phyloP scores from a whole-genome alignment of 2,888 invertebrate species.

The Drosophila kanekoi region DNA sequence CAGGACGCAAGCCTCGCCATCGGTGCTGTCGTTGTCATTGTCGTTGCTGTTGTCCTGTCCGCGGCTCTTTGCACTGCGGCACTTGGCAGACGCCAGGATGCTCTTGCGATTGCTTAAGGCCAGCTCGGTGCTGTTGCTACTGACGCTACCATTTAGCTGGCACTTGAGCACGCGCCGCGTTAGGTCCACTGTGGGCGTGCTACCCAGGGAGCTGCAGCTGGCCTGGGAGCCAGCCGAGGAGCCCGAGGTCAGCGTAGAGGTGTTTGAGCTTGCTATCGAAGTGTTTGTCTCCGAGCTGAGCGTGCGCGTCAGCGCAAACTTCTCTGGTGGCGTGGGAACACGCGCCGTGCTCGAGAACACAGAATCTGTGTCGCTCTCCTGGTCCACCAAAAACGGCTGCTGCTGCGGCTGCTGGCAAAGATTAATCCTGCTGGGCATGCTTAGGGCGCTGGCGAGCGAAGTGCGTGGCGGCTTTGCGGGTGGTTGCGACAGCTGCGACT shows the following conservation, averaged over 20 bases:
- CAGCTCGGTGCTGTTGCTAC: conserved; percentile 26
- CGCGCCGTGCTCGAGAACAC: conserved; percentile 93
- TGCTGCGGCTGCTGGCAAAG: conserved; percentile 45
- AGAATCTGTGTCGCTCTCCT: conserved; percentile 91
- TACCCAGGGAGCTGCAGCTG: conserved; percentile 89
- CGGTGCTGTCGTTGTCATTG: conserved; percentile 87
- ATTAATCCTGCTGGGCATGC: conserved; percentile 39
- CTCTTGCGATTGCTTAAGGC: conserved; percentile 89
- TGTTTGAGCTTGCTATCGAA: conserved; percentile 89
- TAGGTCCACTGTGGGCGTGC: conserved; percentile 88
- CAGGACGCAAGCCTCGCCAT: conserved; percentile 83
- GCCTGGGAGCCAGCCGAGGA: conserved; percentile 91
- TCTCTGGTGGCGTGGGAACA: conserved; percentile 86
- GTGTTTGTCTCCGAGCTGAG: conserved; percentile 91
- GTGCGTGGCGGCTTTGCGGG: conserved; percentile 84
- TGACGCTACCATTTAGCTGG: conserved; percentile 75
- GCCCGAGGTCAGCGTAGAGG: conserved; percentile 90
- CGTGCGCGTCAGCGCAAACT: conserved; percentile 88
- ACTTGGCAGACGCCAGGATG: conserved; percentile 94
- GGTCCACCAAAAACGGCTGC: conserved; percentile 56
- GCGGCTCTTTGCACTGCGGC: conserved; percentile 90
- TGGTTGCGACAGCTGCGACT: conserved; percentile 70
- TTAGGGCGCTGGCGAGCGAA: conserved; percentile 67
- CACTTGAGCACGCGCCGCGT: conserved; percentile 90
- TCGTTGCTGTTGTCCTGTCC: conserved; percentile 77